phyloP scores from a whole-genome alignment of 2,113 vertebrate species.

The Sialia sialis region DNA sequence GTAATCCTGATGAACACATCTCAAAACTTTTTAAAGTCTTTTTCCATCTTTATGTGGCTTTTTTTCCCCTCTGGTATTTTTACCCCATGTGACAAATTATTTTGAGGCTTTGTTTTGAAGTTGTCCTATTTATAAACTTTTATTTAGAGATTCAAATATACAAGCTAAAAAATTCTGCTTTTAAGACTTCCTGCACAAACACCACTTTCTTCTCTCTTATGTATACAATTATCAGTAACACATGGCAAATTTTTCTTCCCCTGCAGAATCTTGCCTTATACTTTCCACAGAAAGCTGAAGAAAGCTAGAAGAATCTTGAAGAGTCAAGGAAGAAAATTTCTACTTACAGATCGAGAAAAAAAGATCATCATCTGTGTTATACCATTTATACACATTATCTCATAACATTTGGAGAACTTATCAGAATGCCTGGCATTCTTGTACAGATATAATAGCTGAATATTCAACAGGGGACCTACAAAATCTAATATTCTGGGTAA shows the following conservation, averaged over 20 bases:
- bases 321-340: neutral
- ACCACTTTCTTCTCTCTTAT: neutral
- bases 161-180: neutral
- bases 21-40: fast-evolving
- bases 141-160: neutral
- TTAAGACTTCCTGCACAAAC: neutral
- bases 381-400: neutral
- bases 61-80: neutral
- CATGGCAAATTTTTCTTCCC: neutral
- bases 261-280: neutral
- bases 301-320: neutral
- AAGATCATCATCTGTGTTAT: neutral
- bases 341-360: neutral
- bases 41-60: neutral
- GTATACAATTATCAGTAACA: neutral
- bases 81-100: neutral
- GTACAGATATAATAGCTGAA: neutral
- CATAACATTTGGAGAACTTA: neutral
- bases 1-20: neutral
- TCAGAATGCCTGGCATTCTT: neutral
- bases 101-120: neutral
- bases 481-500: neutral
- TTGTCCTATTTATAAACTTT: neutral
- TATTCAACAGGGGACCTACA: fast-evolving
- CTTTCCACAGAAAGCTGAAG: neutral